Percentiles rank a stretch among this genome's conserved stretches.
Evolutionary conservation across 37 sponge, comb jelly and placozoan genomes (phyloP).

Genomic region (Spongilla lacustris): DNA sequence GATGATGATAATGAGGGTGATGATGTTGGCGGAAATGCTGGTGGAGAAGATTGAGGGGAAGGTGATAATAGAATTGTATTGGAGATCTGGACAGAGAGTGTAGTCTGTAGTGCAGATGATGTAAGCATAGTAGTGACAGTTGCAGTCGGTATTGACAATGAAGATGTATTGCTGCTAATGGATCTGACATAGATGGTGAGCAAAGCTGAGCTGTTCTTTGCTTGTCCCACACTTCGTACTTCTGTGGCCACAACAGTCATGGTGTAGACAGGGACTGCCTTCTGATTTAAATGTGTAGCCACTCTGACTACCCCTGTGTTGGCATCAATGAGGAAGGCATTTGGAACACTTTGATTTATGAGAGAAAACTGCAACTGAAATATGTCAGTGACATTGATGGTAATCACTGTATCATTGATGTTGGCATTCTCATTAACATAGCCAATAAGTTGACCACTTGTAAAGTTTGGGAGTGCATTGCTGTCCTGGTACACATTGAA

Average conservation of each 20-base stretch:
- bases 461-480: slow-evolving; percentile 12
- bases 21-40: no score
- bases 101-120: no score
- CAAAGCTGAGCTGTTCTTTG: slow-evolving; percentile 20
- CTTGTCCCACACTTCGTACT: slow-evolving; percentile 20
- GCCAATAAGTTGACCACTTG: neutral
- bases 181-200: slow-evolving; percentile 60
- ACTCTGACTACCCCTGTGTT: slow-evolving; percentile 24
- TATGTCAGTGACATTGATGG: slow-evolving; percentile 28
- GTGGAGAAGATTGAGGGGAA: no score
- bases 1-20: no score
- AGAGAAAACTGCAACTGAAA: slow-evolving; percentile 13
- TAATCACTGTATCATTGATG: slow-evolving; percentile 36
- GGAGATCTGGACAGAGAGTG: no score
- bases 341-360: slow-evolving; percentile 26
- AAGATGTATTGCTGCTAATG: slow-evolving; percentile 65
- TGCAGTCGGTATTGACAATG: neutral
- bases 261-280: slow-evolving; percentile 21
- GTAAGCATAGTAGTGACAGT: neutral
- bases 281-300: slow-evolving; percentile 50
- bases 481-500: slow-evolving; percentile 48
- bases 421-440: slow-evolving; percentile 76
- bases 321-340: slow-evolving; percentile 45
- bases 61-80: no score
- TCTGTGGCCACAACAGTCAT: slow-evolving; percentile 67